Base-by-base conservation (phyloP, 2,888 invertebrate genomes). In the Omphaloscelis lunosa region DNA sequence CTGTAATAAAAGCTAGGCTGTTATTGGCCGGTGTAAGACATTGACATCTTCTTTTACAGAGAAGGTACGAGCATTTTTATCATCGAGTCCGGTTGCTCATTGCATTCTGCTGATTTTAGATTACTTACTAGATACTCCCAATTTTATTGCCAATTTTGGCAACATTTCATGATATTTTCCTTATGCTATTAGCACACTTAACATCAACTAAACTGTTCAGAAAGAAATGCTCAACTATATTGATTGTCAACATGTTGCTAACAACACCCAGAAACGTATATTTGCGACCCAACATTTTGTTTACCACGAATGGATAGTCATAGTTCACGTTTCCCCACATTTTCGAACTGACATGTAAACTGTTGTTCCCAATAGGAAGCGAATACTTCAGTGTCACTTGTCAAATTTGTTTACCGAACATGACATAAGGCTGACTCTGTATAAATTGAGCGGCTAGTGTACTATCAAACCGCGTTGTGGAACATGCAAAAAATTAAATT, bases 321-420 rank as follows among this genome's bases (percentile, higher is more conserved):
- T 29, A 9, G 5, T 58, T 34, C 29, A 58, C 3, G 15, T 20
- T 67, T 15, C 29, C 2, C 23, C 15, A 23, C 15, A 48, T 29
- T 34, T 17, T 51, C 1, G 12, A 72, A 34, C 69, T 34, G 20
- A 20, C 17, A 17, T n/a, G 11, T 34, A n/a, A 56, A 34, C 56
- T 48, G 29, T 70, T 53, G 23, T 71, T 41, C 17, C 27, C 27
- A 71, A 71, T 51, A n/a, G 53, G 41, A 72, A 72, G 70, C 41
- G 27, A 29, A 27, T 20, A 41, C 6, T 23, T 39, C 23, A 45
- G 70, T 29, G 23, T 70, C 41, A 4, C 23, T 34, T 48, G 71
- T 70, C 53, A 72, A 41, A 53, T 39, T 41, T 17, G 23, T 72
- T 41, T 11, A 34, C 41, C 4, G 20, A 51, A 71, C 72, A 71